A percentile compares a stretch with the other conserved stretches of the same genome.
These are phyloP conservation scores for Sardinella longiceps DNA, from an alignment of 2,797 vertebrate species.

Conservation along the genomic window DNA sequence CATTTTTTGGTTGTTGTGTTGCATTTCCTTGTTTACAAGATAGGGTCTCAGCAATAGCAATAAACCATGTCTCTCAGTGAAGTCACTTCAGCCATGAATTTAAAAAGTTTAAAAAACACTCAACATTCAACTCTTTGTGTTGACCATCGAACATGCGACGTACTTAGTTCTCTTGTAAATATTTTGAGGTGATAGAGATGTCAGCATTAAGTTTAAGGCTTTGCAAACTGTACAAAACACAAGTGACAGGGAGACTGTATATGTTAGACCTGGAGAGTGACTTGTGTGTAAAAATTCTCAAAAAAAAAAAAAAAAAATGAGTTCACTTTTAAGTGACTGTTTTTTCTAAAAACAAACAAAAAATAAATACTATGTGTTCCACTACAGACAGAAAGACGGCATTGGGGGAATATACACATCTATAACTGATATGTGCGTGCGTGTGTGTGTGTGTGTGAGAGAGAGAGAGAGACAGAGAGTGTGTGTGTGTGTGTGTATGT, in stretches of 20 bases:
- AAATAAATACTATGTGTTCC: constrained; percentile 14
- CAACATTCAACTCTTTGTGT: constrained; percentile 61
- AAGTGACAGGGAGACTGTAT: constrained; percentile 36
- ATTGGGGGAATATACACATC: not conserved
- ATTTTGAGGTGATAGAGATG: constrained; percentile 75
- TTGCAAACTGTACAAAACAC: constrained; percentile 75
- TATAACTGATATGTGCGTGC: not conserved
- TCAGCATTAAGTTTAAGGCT: constrained; percentile 76
- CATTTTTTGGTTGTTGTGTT: constrained; percentile 54
- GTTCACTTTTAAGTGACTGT: constrained; percentile 70
- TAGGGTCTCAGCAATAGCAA: constrained; percentile 84
- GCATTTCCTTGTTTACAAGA: constrained; percentile 64
- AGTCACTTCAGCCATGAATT: constrained; percentile 70
- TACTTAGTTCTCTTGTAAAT: constrained; percentile 78
- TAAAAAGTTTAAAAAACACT: constrained; percentile 57
- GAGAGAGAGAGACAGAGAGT: too few relatives aligned
- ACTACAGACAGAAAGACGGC: constrained; percentile 44
- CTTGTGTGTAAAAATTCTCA: constrained; percentile 49
- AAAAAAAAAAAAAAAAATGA: not conserved
- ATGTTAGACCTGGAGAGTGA: constrained; percentile 47
- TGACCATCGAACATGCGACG: constrained; percentile 62
- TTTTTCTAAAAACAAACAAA: constrained; percentile 52
- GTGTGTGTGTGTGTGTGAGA: not conserved
- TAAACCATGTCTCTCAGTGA: constrained; percentile 82
- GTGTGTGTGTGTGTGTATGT: not conserved